Conservation (phyloP, 2,797 vertebrate genomes). For the Pseudocheirus occidentalis region DNA sequence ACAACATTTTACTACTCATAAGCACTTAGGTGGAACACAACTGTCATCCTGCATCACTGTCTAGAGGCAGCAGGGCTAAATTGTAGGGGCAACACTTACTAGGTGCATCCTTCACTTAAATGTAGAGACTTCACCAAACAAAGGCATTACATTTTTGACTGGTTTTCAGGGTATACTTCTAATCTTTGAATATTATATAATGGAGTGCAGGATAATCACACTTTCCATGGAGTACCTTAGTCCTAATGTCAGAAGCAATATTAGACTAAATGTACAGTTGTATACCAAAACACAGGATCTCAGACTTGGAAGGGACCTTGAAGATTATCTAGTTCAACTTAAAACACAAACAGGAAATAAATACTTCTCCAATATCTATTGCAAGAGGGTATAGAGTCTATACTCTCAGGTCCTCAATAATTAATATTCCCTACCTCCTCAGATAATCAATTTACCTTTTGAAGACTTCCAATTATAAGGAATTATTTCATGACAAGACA, state of each 20-base stretch:
- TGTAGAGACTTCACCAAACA: neutral
- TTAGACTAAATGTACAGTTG: neutral
- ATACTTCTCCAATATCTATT: neutral
- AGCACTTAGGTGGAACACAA: neutral
- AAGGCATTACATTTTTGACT: too few relatives aligned
- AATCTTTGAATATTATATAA: neutral
- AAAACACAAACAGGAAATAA: neutral
- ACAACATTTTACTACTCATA: neutral
- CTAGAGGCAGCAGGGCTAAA: neutral
- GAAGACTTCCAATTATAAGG: neutral
- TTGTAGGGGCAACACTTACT: neutral
- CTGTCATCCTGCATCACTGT: neutral
- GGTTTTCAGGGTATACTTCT: neutral
- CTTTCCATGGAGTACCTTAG: neutral
- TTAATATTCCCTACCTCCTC: neutral
- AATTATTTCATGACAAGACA: neutral
- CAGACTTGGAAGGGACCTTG: neutral
- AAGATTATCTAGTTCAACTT: neutral
- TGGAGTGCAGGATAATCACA: neutral
- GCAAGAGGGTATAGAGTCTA: neutral
- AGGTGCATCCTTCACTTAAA: neutral
- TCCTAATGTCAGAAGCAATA: neutral
- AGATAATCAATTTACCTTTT: neutral
- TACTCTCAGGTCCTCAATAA: neutral
- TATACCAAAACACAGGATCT: neutral